phyloP scores from a whole-genome alignment of 2,113 vertebrate genomes.

The Hyla sarda region DNA sequence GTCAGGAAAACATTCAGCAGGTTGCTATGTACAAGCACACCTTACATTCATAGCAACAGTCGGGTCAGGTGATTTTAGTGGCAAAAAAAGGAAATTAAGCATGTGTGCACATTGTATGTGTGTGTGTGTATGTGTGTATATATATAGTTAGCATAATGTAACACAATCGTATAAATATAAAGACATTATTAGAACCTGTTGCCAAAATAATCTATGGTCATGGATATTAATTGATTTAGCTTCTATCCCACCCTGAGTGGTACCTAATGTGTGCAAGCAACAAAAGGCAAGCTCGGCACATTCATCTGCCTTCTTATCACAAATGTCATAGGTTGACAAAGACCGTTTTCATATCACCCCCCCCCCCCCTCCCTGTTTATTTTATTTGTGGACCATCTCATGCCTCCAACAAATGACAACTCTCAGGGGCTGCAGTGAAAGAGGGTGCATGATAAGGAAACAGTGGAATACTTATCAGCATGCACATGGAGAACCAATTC shows the following conservation, averaged over 20 bases:
- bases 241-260: background rate
- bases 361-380: slow-evolving; percentile 9
- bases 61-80: background rate
- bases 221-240: background rate
- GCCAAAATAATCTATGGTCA: background rate
- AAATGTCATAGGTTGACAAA: slow-evolving; percentile 61
- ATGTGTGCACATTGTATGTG: background rate
- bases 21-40: slow-evolving; percentile 4
- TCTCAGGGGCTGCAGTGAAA: slow-evolving; percentile 60
- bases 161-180: background rate
- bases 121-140: too few relatives aligned
- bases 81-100: background rate
- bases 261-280: slow-evolving; percentile 61
- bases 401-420: slow-evolving; percentile 46
- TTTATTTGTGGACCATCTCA: slow-evolving; percentile 55
- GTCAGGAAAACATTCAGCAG: slow-evolving; percentile 4
- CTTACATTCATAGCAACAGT: slow-evolving; percentile 11
- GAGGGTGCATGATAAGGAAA: slow-evolving; percentile 48
- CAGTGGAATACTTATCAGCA: slow-evolving; percentile 35
- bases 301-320: slow-evolving; percentile 57
- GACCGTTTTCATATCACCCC: slow-evolving; percentile 62
- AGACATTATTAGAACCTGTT: background rate
- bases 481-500: background rate
- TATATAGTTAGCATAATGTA: background rate
- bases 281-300: slow-evolving; percentile 63